Base-by-base conservation (phyloP, 2,797 vertebrate genomes). In the Sebastes oblongus region DNA sequence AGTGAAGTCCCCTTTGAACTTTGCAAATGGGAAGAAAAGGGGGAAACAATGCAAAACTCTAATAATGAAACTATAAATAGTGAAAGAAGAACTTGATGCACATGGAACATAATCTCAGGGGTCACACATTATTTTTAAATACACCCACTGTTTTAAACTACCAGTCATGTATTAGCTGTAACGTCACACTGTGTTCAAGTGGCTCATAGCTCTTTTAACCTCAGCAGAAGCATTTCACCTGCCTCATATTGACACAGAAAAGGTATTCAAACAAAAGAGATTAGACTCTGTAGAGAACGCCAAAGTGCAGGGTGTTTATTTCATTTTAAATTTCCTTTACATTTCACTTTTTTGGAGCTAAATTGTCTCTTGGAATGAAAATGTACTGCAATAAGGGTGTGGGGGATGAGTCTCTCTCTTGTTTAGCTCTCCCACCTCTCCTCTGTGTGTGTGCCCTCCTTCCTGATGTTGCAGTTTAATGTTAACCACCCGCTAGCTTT, bases 361-460 rank as follows among this genome's bases (percentile, higher is more conserved):
- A 24, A 55, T 59, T 6, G 29, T 46, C 39, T 67, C 10, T 13
- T 56, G 1, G 1, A 66, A 46, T 55, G 2, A 61, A 60, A 6
- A 42, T 81, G 8, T 29, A 66, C 25, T 67, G 36, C 11, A 30
- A 5, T 9, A 1, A 3, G 50, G 39, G 14, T 16, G 20, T 74
- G 5, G 8, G 22, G 46, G 32, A 73, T 68, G 52, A 58, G 4
- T 60, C 32, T 60, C 20, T 70, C 16, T 70, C 18, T 24, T 24
- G 50, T 83, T 80, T 58, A 52, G 29, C 77, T 75, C 60, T 75
- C 39, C 60, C 64, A 71, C 75, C 75, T 75, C 74, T 68, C 36
- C 50, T 59, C 16, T 75, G 74, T 69, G 75, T 72, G 75, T 72
- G 46, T 52, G 13, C 64, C 39, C 73, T 39, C 39, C 27, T 8